Evolutionary conservation across 2,113 vertebrate genomes (phyloP), one percentile per base, ranked within the genome.

Genomic region (Pterocles orientalis): DNA sequence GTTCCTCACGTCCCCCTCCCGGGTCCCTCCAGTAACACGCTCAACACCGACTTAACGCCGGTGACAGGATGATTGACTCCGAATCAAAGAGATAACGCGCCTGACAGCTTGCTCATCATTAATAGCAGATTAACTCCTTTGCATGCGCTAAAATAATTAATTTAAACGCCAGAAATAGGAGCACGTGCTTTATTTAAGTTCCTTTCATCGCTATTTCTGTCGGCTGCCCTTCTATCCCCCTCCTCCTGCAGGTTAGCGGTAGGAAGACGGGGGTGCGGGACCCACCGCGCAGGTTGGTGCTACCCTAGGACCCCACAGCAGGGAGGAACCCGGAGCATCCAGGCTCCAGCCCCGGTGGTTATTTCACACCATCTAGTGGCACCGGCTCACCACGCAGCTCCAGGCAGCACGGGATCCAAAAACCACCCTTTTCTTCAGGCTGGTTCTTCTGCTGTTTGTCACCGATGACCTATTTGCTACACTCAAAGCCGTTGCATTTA

Each of bases 331-430:
- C 12, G 10, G 45, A 28, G 53, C 43, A 39, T 39, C 39, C 18
- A 51, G 19, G 18, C 4, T 2, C 28, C 25, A 11, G 25, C 25
- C n/a, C n/a, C 47, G 2, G n/a, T 0, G 57, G 92, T 11, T 26
- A 13, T 73, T 60, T 28, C 86, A 8, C 73, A 14, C 93, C 95
- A 95, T 12, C 91, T 94, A 82, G 91, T 34, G 95, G 94, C 33
- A 8, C 1, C 2, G 8, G 56, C 57, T 51, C 12, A n/a, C 56
- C 70, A 5, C 17, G 90, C 90, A 72, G 77, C 41, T 24, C 1
- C 60, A 41, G 41, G 39, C 39, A 39, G 39, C 39, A 39, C 39
- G 39, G 39, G 41, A 14, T 41, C 41, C 41, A 14, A 41, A 13
- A 13, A 41, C 29, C 39, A 24, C 3, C 0, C 1, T 0, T 18